phyloP scores from a whole-genome alignment of 2,113 vertebrate species.

The Oryzias curvinotus region DNA sequence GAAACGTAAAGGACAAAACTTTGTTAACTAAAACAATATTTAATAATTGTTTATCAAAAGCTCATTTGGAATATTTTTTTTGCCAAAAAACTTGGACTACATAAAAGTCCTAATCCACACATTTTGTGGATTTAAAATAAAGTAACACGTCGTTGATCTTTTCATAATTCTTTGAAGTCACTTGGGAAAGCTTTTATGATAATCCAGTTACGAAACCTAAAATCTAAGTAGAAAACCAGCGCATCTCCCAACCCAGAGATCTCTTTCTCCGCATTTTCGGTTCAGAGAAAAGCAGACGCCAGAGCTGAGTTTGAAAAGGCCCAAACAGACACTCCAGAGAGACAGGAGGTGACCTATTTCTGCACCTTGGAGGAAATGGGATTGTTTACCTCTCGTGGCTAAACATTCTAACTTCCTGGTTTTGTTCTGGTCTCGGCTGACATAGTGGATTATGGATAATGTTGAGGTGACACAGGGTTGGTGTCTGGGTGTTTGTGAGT shows the following conservation, averaged over 20 bases:
- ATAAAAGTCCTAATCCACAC: too few relatives aligned
- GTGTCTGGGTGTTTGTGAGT: slow-evolving; percentile 3
- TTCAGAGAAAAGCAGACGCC: slow-evolving; percentile 12
- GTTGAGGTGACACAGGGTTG: slow-evolving; percentile 34
- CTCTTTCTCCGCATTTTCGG: not conserved
- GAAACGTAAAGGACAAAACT: too few relatives aligned
- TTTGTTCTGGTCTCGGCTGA: slow-evolving; percentile 67
- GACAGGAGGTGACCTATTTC: slow-evolving; percentile 67
- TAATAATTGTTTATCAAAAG: too few relatives aligned
- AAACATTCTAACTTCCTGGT: slow-evolving; percentile 73
- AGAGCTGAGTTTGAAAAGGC: slow-evolving; percentile 9
- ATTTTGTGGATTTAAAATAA: too few relatives aligned
- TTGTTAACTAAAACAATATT: too few relatives aligned
- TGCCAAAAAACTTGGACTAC: too few relatives aligned
- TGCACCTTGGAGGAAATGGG: slow-evolving; percentile 61
- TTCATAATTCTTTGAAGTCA: not conserved
- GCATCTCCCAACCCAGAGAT: not conserved
- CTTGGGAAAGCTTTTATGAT: not conserved
- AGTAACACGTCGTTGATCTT: too few relatives aligned
- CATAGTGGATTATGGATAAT: slow-evolving; percentile 25
- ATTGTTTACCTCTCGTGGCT: slow-evolving; percentile 69
- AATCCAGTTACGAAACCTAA: not conserved
- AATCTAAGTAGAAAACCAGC: slow-evolving; percentile 9
- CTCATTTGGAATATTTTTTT: too few relatives aligned
- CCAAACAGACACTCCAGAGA: slow-evolving; percentile 36